Conservation (phyloP, 2,113 vertebrate species). For the Rhizomys pruinosus region DNA sequence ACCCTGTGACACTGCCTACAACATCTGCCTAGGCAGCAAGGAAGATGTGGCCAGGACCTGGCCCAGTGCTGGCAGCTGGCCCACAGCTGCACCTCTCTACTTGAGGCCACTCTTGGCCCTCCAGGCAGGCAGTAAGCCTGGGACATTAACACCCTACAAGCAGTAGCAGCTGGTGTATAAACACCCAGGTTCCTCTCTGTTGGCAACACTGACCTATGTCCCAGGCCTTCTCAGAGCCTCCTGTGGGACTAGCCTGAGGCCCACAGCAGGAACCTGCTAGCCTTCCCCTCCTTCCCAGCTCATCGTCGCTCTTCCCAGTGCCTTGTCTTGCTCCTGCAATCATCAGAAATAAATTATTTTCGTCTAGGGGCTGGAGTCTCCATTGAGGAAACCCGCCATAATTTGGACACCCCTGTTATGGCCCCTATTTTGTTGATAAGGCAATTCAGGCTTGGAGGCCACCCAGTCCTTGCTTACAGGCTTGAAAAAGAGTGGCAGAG, state of each 20-base stretch:
- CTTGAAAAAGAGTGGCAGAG: background rate
- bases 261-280: background rate
- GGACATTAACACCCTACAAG: background rate
- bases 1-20: background rate
- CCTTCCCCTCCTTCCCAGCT: background rate
- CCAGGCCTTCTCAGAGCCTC: background rate
- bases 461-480: background rate
- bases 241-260: background rate
- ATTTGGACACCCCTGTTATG: background rate
- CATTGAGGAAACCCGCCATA: background rate
- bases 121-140: no score
- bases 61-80: no score
- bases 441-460: background rate
- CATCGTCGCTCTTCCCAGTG: background rate
- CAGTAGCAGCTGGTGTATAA: background rate
- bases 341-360: background rate
- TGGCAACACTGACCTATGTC: accelerated
- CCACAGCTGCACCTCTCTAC: background rate
- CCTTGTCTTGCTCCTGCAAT: background rate
- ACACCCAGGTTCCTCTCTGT: background rate
- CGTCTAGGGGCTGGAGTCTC: background rate
- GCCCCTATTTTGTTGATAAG: background rate
- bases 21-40: background rate
- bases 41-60: background rate
- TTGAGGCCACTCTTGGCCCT: background rate